Conservation (phyloP, 2,888 invertebrate genomes). For the Bursaphelenchus okinawaensis region DNA sequence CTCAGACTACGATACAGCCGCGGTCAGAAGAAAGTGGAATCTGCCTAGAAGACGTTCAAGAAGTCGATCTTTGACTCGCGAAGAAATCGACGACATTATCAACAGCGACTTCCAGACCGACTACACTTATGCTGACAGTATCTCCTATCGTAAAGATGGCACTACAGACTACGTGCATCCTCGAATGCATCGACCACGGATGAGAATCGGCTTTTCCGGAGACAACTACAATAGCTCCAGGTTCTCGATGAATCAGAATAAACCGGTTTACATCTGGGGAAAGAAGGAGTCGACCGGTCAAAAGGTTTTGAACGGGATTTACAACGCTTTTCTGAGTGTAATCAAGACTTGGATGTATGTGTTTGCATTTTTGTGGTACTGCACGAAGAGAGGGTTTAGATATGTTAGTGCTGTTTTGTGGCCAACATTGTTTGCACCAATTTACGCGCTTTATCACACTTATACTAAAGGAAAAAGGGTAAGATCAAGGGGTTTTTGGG, state of each 20-base stretch:
- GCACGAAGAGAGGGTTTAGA: neutral
- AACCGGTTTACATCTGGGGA: neutral
- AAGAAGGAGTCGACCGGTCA: neutral
- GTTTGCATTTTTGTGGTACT: neutral
- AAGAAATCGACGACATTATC: slow-evolving; percentile 25
- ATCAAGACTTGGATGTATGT: neutral
- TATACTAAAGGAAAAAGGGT: neutral
- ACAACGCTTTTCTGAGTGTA: neutral
- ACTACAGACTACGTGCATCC: neutral
- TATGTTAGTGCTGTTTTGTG: neutral
- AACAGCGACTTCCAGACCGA: slow-evolving; percentile 35
- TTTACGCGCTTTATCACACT: neutral
- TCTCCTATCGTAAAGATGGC: neutral
- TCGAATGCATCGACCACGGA: slow-evolving; percentile 1
- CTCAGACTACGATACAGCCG: neutral
- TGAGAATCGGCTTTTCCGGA: neutral
- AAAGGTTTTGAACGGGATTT: neutral
- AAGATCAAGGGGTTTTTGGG: too few relatives aligned
- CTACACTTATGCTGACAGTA: slow-evolving; percentile 33
- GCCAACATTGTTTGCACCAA: neutral
- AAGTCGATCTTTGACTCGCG: slow-evolving; percentile 13
- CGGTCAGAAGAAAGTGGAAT: neutral
- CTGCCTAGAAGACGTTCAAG: neutral
- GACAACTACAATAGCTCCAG: neutral
- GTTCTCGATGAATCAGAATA: neutral